Conservation (phyloP, 2,888 invertebrate species). For the Erebia epiphron region DNA sequence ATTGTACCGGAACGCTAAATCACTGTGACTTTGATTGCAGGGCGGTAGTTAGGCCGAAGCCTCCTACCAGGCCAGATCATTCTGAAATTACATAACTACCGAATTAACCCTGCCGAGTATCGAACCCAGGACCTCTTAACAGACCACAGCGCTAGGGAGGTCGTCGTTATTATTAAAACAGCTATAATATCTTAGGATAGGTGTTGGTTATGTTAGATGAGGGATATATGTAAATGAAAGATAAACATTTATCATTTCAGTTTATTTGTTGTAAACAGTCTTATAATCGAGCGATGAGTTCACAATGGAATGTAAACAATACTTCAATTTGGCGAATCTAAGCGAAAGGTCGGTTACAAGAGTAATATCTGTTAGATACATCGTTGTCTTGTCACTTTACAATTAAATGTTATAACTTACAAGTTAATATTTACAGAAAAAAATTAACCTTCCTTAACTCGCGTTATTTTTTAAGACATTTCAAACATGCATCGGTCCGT, state of each 20-base stretch:
- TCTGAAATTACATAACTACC: too few relatives aligned
- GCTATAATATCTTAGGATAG: background rate
- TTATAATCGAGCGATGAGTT: conserved; percentile 77
- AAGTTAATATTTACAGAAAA: conserved; percentile 65
- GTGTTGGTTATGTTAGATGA: background rate
- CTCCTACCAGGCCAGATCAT: too few relatives aligned
- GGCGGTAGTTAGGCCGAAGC: too few relatives aligned
- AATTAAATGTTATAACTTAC: conserved; percentile 57
- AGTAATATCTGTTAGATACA: conserved; percentile 49
- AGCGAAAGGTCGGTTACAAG: conserved; percentile 70
- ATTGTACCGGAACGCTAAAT: too few relatives aligned
- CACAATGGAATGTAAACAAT: conserved; percentile 70
- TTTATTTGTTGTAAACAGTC: conserved; percentile 80
- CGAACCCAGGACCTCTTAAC: too few relatives aligned
- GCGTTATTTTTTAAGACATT: background rate
- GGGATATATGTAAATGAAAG: conserved; percentile 10
- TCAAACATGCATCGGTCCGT: background rate
- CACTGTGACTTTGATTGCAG: too few relatives aligned
- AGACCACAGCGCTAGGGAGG: too few relatives aligned
- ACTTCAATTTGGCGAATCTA: conserved; percentile 76
- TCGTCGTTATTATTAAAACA: too few relatives aligned
- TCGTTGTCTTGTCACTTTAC: conserved; percentile 62
- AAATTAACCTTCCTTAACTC: conserved; percentile 50
- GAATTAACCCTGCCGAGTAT: too few relatives aligned
- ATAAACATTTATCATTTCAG: conserved; percentile 50